phyloP scores from a whole-genome alignment of 2,113 vertebrate genomes.

The Leuciscus idus region DNA sequence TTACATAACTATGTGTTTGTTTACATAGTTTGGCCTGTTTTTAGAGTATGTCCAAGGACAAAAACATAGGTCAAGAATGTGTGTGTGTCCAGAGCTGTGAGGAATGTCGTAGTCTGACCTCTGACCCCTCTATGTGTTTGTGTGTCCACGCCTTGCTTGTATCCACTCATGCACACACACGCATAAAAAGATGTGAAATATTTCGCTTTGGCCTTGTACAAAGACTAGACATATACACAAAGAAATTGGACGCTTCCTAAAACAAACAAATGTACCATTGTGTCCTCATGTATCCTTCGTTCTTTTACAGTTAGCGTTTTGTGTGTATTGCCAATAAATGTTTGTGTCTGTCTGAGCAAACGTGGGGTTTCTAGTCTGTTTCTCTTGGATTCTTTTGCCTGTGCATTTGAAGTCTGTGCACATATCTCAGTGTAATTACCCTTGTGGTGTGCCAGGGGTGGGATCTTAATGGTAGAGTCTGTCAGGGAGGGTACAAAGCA shows the following conservation, averaged over 20 bases:
- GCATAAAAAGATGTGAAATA: constrained; percentile 7
- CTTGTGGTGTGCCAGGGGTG: constrained; percentile 57
- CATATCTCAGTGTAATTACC: constrained; percentile 64
- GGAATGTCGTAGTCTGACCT: constrained; percentile 66
- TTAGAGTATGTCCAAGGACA: constrained; percentile 40
- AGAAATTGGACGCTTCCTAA: constrained; percentile 21
- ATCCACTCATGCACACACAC: constrained; percentile 44
- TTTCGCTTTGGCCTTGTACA: background rate
- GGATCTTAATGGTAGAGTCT: constrained; percentile 63
- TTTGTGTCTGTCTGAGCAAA: constrained; percentile 31
- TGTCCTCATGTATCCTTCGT: background rate
- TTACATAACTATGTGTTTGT: constrained; percentile 61
- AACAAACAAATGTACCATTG: constrained; percentile 13
- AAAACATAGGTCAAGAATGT: constrained; percentile 46
- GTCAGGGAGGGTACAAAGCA: constrained; percentile 34
- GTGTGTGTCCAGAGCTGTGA: constrained; percentile 41
- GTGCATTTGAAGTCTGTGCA: constrained; percentile 44
- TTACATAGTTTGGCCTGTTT: constrained; percentile 58
- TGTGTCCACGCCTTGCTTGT: constrained; percentile 50
- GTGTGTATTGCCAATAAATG: constrained; percentile 36
- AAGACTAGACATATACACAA: constrained; percentile 8
- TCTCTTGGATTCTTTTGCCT: constrained; percentile 19
- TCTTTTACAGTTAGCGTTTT: background rate
- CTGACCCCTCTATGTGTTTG: constrained; percentile 54
- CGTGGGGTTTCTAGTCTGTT: constrained; percentile 8